Evolutionary conservation across 2,113 vertebrate species (phyloP).

Genomic region (Bambusicola thoracicus): DNA sequence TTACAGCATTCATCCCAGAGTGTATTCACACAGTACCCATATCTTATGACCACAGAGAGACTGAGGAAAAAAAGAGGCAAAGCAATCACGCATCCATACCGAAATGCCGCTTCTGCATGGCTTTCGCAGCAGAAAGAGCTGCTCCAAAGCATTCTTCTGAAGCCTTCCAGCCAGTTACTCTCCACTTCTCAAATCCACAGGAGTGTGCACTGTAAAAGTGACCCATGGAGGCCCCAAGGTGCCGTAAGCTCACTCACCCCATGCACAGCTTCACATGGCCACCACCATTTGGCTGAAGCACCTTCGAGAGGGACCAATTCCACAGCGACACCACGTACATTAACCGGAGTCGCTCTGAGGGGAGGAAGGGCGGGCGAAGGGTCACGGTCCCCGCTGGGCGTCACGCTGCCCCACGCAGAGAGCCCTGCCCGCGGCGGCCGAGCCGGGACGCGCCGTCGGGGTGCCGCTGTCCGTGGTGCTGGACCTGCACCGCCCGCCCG

Average conservation of each 20-base stretch:
- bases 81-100: fast-evolving
- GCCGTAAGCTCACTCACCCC: neutral
- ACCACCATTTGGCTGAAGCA: neutral
- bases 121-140: neutral
- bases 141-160: neutral
- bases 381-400: too few species aligned
- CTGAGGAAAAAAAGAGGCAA: neutral
- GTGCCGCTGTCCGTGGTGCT: constrained; percentile 50
- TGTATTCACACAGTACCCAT: neutral
- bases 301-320: neutral
- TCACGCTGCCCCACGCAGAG: too few species aligned
- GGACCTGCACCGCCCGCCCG: neutral
- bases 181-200: neutral
- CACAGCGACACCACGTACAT: fast-evolving
- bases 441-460: neutral
- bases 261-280: fast-evolving
- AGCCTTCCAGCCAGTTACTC: neutral
- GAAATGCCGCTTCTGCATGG: neutral
- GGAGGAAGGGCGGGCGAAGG: neutral
- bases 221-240: fast-evolving
- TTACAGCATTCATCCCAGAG: neutral
- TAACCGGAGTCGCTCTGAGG: fast-evolving
- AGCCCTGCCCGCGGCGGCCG: neutral
- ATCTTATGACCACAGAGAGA: neutral
- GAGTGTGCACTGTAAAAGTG: neutral